A percentile compares a stretch with the other conserved stretches of the same genome.
phyloP scores from a whole-genome alignment of 2,888 invertebrate genomes.

The Noctua fimbriata region DNA sequence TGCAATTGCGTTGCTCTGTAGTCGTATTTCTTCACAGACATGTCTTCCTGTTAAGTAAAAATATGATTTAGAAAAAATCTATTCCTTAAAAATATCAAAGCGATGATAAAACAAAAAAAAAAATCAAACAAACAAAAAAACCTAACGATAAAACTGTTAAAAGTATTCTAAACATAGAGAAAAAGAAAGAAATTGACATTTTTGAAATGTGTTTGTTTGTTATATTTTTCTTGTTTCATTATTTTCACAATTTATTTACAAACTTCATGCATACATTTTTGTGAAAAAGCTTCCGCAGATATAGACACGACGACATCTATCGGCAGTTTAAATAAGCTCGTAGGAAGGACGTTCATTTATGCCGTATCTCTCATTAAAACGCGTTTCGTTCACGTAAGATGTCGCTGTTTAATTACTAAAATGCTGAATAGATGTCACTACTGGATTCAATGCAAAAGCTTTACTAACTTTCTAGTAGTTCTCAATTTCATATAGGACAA shows the following conservation, averaged over 20 bases:
- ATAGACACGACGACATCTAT: slow-evolving; percentile 29
- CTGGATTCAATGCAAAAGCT: neutral
- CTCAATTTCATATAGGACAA: neutral
- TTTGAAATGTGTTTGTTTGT: neutral
- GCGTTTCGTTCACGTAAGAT: neutral
- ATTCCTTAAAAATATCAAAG: neutral
- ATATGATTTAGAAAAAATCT: neutral
- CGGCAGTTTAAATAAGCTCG: neutral
- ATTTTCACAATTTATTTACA: neutral
- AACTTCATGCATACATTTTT: neutral
- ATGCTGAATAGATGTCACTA: slow-evolving; percentile 60
- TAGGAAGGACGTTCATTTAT: neutral
- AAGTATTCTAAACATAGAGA: neutral
- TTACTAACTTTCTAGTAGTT: neutral
- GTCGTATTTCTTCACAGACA: slow-evolving; percentile 98
- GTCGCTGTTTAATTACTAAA: slow-evolving; percentile 19
- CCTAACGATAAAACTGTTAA: neutral
- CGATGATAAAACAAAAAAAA: neutral
- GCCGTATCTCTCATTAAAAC: neutral
- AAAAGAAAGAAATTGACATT: neutral
- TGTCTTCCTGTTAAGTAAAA: slow-evolving; percentile 93
- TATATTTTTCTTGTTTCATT: neutral
- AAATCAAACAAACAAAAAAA: neutral
- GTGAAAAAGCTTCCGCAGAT: neutral
- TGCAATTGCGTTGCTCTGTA: slow-evolving; percentile 97